Conservation (phyloP, 2,888 invertebrate species). For the Scrobipalpa atriplicella region DNA sequence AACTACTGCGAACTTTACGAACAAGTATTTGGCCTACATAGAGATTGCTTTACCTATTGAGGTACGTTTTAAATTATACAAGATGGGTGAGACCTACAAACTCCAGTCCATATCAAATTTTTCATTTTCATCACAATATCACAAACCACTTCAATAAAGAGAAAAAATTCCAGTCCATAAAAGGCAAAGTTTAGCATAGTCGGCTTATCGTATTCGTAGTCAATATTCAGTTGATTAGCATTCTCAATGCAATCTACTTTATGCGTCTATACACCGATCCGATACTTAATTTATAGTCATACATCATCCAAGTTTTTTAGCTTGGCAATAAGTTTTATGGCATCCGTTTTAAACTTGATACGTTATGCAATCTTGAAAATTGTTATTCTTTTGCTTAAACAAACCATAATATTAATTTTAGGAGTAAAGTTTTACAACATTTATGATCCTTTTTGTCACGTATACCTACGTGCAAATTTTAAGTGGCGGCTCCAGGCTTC, state of each 20-base stretch:
- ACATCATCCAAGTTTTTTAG: background rate
- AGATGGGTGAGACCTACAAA: background rate
- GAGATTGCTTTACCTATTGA: too few relatives aligned
- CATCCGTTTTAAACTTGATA: background rate
- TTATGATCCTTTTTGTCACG: background rate
- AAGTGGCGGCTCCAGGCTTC: slow-evolving; percentile 39
- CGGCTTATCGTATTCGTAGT: slow-evolving; percentile 16
- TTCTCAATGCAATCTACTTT: slow-evolving; percentile 25
- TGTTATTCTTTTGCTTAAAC: background rate
- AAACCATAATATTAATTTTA: slow-evolving; percentile 1
- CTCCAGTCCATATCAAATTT: too few relatives aligned
- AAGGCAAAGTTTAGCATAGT: background rate
- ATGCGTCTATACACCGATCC: slow-evolving; percentile 20
- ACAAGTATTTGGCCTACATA: too few relatives aligned
- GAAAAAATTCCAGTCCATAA: slow-evolving; percentile 1
- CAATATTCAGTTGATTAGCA: slow-evolving; percentile 23
- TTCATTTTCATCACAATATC: background rate
- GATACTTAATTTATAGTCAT: slow-evolving; percentile 11
- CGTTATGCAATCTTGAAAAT: background rate
- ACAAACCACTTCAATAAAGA: background rate
- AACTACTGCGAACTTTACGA: background rate
- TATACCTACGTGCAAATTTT: background rate
- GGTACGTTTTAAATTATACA: too few relatives aligned
- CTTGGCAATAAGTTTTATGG: background rate
- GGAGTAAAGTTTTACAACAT: background rate